These are phyloP conservation scores for Trypoxylon attenuatum DNA, from an alignment of 2,888 invertebrate species.

Conservation along the genomic window DNA sequence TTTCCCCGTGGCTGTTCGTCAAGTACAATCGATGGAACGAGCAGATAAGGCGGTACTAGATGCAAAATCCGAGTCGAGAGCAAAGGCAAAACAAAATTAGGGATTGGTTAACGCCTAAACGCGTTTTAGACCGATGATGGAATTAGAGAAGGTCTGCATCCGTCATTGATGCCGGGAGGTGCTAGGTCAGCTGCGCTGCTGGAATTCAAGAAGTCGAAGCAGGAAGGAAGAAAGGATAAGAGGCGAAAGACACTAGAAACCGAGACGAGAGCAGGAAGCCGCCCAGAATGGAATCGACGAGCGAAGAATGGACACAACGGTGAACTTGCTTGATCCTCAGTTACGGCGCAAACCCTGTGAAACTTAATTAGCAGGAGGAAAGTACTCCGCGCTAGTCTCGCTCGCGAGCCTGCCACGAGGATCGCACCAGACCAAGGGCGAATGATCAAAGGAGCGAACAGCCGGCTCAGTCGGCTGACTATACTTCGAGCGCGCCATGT, in stretches of 20 bases:
- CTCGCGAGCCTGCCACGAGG: conserved; percentile 11
- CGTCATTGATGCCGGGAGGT: not conserved
- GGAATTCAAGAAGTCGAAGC: no score
- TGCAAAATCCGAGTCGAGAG: no score
- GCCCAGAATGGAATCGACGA: conserved; percentile 10
- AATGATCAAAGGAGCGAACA: conserved; percentile 48
- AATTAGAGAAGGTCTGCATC: conserved; percentile 41
- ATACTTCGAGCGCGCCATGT: conserved; percentile 14
- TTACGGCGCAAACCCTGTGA: conserved; percentile 48
- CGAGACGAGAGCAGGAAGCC: not conserved
- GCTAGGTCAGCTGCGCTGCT: no score
- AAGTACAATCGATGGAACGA: not conserved
- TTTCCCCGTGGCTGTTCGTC: not conserved
- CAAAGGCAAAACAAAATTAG: conserved; percentile 39
- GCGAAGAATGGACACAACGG: conserved; percentile 38
- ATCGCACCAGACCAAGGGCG: no score
- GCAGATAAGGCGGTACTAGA: not conserved
- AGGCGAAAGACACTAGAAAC: conserved; percentile 12
- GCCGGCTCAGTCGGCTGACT: conserved; percentile 10
- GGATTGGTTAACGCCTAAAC: conserved; percentile 34
- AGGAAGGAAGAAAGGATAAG: not conserved
- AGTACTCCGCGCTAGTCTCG: conserved; percentile 14
- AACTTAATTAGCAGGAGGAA: conserved; percentile 54
- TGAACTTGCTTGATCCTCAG: conserved; percentile 52
- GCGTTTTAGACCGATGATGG: conserved; percentile 41